Evolutionary conservation across 2,797 vertebrate genomes (phyloP).

Genomic region (Gastrophryne carolinensis): DNA sequence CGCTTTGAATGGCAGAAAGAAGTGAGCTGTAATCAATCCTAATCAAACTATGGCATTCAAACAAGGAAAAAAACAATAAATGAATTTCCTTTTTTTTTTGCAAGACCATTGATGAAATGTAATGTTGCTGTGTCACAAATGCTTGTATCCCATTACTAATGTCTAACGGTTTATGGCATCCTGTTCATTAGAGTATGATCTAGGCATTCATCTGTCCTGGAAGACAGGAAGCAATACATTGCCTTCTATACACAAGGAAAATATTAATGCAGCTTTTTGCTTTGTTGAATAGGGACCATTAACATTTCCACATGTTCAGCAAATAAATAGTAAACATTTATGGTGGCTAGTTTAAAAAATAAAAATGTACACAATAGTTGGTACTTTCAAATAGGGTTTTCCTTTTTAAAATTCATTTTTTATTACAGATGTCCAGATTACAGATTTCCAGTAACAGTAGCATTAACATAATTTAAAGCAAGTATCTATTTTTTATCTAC

Average conservation of each 20-base stretch:
- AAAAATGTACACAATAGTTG: no score
- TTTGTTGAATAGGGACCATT: neutral
- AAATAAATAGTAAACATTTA: no score
- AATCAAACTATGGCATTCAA: conserved; percentile 10
- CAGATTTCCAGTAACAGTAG: no score
- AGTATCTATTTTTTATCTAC: no score
- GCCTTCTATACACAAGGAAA: neutral
- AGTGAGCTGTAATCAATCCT: conserved; percentile 10
- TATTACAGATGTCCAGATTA: no score
- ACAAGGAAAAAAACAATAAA: neutral
- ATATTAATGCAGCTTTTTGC: neutral
- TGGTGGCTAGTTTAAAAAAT: no score
- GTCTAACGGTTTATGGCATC: neutral
- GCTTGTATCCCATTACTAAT: conserved; percentile 1
- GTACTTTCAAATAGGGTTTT: no score
- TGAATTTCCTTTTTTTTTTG: neutral
- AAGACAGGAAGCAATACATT: neutral
- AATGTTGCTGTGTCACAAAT: conserved; percentile 1
- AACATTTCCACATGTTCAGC: no score
- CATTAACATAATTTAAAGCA: no score
- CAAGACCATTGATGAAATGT: conserved; percentile 12
- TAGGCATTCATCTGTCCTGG: neutral
- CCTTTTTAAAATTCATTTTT: no score
- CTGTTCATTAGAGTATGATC: conserved; percentile 6
- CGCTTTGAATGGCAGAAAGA: conserved; percentile 20